Base-by-base conservation (phyloP, 1,140 invertebrate genomes). In the Dysdera silvatica region DNA sequence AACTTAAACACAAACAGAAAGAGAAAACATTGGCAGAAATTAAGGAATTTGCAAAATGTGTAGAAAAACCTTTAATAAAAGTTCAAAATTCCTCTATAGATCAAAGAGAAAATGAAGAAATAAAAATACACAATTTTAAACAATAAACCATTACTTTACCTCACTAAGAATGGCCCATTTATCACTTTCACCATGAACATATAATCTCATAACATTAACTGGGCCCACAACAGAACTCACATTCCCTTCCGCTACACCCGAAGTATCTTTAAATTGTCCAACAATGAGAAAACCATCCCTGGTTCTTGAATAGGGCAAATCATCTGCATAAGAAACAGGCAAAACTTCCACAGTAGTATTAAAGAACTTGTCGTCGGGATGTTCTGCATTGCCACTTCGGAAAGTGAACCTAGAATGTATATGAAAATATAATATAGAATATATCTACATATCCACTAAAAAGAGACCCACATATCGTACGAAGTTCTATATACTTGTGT, bases 131-230 rank as follows among this genome's bases (percentile, higher is more conserved):
- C n/a, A 31, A 33, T 7, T 10, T 23, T 20, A 29, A 35, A 57
- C 14, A 45, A 16, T 29, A 52, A 40, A 2, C 75, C n/a, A n/a
- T n/a, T n/a, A n/a, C n/a, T 76, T 81, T 80, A 92, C 85, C 83
- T 95, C 91, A 72, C 87, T 93, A 18, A 95, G 79, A 68, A 95
- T 88, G 1, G 87, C 88, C 91, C 91, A 95, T 74, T 89, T 89
- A 61, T 87, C 85, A 74, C 87, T 91, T 70, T 90, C 84, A 66
- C 81, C 83, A 63, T 88, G 85, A 32, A 93, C 84, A 56, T 82
- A 82, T 24, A 95, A 78, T 48, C 89, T 81, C 64, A 94, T 73
- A 51, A 82, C 80, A 47, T 80, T 77, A 52, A 95, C 79, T 65
- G 82, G 82, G 58, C 88, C 87, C 28, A 89, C 74, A 56, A 79